Evolutionary conservation across 2,113 vertebrate species (phyloP).

Genomic region (Madoqua kirkii): DNA sequence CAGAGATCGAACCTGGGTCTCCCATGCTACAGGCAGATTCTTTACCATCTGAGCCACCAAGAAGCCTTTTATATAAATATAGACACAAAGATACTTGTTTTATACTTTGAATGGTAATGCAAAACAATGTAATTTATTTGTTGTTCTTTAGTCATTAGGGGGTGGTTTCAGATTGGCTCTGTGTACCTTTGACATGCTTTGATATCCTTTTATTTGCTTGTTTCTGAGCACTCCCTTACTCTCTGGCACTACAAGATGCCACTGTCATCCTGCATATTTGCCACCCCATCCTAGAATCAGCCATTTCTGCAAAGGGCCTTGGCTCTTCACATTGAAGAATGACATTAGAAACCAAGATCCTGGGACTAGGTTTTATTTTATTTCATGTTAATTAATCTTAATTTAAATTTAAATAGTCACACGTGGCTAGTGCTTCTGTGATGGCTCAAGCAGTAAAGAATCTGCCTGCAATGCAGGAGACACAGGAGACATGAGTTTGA

Average conservation of each 20-base stretch:
- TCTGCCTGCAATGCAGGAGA: neutral
- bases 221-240: neutral
- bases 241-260: neutral
- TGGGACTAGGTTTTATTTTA: neutral
- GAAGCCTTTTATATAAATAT: neutral
- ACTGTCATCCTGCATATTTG: neutral
- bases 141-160: neutral
- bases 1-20: neutral
- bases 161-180: neutral
- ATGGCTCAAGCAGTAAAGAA: neutral
- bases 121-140: neutral
- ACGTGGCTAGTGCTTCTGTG: neutral
- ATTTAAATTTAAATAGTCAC: conserved; percentile 5
- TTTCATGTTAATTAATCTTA: conserved; percentile 9
- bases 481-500: neutral
- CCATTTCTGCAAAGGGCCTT: neutral
- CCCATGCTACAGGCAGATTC: neutral
- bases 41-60: neutral
- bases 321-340: neutral
- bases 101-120: neutral
- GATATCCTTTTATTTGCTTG: neutral
- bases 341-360: conserved; percentile 18
- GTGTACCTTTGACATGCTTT: neutral
- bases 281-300: neutral
- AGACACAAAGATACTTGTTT: neutral